phyloP scores from a whole-genome alignment of 1,140 invertebrate species.

The Periplaneta americana region DNA sequence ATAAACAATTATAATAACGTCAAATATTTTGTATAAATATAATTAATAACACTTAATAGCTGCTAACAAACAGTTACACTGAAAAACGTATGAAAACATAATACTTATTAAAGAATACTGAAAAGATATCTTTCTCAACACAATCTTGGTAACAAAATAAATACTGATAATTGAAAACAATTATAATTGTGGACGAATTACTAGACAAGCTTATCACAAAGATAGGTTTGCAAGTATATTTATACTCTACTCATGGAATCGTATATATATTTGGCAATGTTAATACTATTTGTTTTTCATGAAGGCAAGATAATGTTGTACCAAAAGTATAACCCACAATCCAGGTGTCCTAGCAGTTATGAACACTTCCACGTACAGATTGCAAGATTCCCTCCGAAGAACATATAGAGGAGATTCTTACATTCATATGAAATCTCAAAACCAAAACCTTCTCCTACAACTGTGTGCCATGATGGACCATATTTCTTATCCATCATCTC shows the following conservation, averaged over 20 bases:
- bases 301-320: not conserved
- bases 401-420: constrained; percentile 86
- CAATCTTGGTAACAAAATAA: not conserved
- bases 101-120: not conserved
- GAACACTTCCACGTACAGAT: constrained; percentile 89
- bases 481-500: constrained; percentile 93
- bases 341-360: constrained; percentile 28
- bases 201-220: not conserved
- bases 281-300: not conserved
- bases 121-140: not conserved
- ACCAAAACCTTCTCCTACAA: constrained; percentile 91
- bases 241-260: not conserved
- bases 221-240: not conserved
- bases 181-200: not conserved
- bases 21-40: too few species aligned
- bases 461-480: constrained; percentile 86
- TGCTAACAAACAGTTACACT: too few species aligned
- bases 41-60: too few species aligned
- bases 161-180: not conserved
- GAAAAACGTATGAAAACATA: not conserved
- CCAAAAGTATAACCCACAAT: not conserved
- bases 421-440: constrained; percentile 89
- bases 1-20: too few species aligned
- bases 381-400: constrained; percentile 84
- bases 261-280: not conserved